These are phyloP conservation scores for Dicentrarchus labrax DNA, from an alignment of 2,113 vertebrate genomes.

Conservation along the genomic window DNA sequence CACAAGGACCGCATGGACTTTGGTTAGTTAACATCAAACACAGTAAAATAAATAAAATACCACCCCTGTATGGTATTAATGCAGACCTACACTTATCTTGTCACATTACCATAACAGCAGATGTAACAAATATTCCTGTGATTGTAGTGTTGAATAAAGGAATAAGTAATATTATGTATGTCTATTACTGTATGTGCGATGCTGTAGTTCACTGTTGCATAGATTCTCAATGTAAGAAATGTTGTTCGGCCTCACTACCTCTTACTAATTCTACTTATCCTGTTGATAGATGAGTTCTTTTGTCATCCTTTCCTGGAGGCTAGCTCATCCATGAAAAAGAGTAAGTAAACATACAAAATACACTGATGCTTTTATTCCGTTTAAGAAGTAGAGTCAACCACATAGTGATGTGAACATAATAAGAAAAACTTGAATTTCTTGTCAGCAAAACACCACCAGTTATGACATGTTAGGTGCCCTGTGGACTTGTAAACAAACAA, in stretches of 20 bases:
- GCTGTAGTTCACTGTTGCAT: neutral
- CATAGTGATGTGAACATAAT: neutral
- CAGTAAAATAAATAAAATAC: neutral
- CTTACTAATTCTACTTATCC: neutral
- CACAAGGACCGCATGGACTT: conserved; percentile 98
- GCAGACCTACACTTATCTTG: neutral
- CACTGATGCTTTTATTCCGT: neutral
- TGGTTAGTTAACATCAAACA: conserved; percentile 80
- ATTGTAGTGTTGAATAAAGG: neutral
- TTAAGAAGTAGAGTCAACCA: neutral
- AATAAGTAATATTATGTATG: no score
- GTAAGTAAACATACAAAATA: conserved; percentile 85
- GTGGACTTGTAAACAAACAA: neutral
- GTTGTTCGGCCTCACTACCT: neutral
- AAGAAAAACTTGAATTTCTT: neutral
- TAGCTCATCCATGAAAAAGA: conserved; percentile 94
- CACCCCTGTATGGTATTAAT: neutral
- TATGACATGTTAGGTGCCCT: neutral
- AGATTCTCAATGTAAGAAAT: neutral
- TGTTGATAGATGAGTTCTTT: conserved; percentile 93
- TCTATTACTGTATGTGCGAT: no score
- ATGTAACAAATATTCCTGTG: neutral
- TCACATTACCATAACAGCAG: neutral
- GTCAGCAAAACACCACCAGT: neutral
- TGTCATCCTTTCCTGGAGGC: conserved; percentile 93